Conservation (phyloP, 2,797 vertebrate species). For the Tauraco hartlaubi region DNA sequence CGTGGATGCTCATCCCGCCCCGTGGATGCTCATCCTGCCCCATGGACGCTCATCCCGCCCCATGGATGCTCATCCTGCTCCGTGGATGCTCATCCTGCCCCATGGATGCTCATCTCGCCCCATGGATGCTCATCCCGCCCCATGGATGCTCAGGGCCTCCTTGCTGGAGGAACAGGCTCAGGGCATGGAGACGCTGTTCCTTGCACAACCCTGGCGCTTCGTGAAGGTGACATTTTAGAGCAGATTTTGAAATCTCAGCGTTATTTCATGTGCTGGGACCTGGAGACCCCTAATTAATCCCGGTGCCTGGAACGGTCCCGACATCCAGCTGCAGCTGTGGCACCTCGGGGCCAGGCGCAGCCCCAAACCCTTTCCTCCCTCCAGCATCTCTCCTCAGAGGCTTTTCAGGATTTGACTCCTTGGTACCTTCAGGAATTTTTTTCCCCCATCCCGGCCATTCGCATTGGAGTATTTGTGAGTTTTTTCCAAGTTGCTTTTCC, state of each 20-base stretch:
- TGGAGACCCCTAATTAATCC: not conserved
- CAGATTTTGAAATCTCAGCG: not conserved
- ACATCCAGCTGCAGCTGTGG: not conserved
- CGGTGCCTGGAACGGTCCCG: not conserved
- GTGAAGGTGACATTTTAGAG: not conserved
- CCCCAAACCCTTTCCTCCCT: not conserved
- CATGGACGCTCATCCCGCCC: too few relatives aligned
- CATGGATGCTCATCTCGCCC: too few relatives aligned
- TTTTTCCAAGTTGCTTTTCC: not conserved
- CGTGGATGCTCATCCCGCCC: not conserved
- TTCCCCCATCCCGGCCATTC: not conserved
- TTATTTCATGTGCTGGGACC: not conserved
- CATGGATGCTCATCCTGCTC: too few relatives aligned
- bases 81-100: too few relatives aligned
- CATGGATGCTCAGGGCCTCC: rapidly evolving
- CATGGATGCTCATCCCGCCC: not conserved
- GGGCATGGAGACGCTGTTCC: not conserved
- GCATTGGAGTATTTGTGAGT: not conserved
- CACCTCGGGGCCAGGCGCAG: not conserved
- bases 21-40: rapidly evolving
- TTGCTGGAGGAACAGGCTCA: not conserved
- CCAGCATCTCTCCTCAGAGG: not conserved
- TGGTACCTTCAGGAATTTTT: not conserved
- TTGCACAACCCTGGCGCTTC: not conserved
- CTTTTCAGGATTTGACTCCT: not conserved